Evolutionary conservation across 2,888 invertebrate species (phyloP).

Genomic region (Limnephilus auricula): DNA sequence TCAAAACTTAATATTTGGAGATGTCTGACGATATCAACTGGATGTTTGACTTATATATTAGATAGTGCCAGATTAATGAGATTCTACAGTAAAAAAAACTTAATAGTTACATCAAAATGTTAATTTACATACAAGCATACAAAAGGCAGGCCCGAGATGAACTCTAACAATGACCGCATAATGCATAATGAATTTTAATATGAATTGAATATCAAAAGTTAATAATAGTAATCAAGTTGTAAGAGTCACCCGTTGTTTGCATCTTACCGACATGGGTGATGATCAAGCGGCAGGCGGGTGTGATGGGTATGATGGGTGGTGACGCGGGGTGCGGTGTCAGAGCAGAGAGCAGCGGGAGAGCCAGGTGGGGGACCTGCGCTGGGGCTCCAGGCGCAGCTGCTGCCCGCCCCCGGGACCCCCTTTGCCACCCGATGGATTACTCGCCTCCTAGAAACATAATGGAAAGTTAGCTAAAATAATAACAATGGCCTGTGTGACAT

Average conservation of each 20-base stretch:
- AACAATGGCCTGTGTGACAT: no score
- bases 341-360: constrained; percentile 91
- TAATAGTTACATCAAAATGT: no score
- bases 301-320: constrained; percentile 13
- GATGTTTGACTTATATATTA: no score
- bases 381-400: constrained; percentile 88
- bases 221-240: not conserved
- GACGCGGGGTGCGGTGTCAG: constrained; percentile 78
- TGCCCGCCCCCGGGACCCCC: constrained; percentile 85
- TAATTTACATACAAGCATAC: no score
- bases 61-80: no score
- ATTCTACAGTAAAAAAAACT: no score
- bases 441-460: constrained; percentile 85
- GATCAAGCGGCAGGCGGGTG: constrained; percentile 12
- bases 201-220: not conserved
- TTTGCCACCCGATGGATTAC: constrained; percentile 80
- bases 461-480: not conserved
- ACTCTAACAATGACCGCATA: not conserved
- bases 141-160: not conserved
- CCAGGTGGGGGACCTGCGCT: constrained; percentile 91
- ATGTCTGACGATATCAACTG: no score
- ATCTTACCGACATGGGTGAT: not conserved
- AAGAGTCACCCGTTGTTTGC: not conserved
- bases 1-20: no score
- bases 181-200: not conserved